These are phyloP conservation scores for Regulus satrapa DNA, from an alignment of 2,113 vertebrate genomes.

Conservation along the genomic window DNA sequence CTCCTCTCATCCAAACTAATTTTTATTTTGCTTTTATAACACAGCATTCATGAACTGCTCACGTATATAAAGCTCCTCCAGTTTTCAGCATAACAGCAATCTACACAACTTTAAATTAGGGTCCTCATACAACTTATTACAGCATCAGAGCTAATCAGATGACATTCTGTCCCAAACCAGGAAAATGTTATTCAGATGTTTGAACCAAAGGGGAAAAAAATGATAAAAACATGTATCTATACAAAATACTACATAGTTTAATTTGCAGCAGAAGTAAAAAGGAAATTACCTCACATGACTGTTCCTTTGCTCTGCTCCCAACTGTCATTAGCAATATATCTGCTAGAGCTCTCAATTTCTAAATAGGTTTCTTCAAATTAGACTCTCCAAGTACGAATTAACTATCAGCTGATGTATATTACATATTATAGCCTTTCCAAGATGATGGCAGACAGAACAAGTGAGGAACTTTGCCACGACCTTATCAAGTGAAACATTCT, in stretches of 20 bases:
- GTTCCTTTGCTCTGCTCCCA: not conserved
- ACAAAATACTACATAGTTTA: not conserved
- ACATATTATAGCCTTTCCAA: not conserved
- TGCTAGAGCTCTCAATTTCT: not conserved
- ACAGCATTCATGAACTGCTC: not conserved
- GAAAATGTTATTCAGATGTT: not conserved
- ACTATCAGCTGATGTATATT: not conserved
- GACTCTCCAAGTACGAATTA: not conserved
- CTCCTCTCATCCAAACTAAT: not conserved
- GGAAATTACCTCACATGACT: not conserved
- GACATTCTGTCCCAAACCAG: not conserved
- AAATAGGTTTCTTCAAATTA: not conserved
- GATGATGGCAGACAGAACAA: not conserved
- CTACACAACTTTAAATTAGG: not conserved
- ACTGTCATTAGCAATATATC: not conserved
- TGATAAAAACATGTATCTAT: not conserved
- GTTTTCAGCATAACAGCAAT: not conserved
- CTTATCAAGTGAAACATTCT: not conserved
- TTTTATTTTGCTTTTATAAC: constrained; percentile 28
- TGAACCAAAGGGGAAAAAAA: too few species aligned
- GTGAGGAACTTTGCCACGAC: accelerated
- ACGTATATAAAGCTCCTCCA: not conserved
- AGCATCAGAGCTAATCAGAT: not conserved
- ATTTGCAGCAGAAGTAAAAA: not conserved
- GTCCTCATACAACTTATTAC: not conserved